Base-by-base conservation (phyloP, 2,888 invertebrate genomes). In the Spodoptera exigua region DNA sequence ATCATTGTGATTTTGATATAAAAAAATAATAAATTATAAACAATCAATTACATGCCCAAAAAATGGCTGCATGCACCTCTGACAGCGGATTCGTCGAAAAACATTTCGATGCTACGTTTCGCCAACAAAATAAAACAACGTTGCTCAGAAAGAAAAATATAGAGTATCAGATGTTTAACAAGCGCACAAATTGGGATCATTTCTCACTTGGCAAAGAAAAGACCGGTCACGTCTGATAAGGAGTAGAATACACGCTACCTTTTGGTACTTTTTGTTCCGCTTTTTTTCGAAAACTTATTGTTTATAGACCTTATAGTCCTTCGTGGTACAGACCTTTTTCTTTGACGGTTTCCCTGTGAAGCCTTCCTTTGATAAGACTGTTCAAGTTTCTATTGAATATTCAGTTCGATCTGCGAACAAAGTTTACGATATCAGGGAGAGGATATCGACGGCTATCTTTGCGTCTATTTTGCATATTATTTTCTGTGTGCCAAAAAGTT, bases 131-230 rank as follows among this genome's bases (percentile, higher is more conserved):
- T 34, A 57, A 54, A 59, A 59, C 41, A 21, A 11, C 3, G 17
- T 3, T 12, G 7, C 18, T 45, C 2, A 40, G 39, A 44, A 54
- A 62, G 44, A 55, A 62, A 68, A 62, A 74, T 61, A 60, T 46
- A 55, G 40, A 66, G 57, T 64, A 74, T 62, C 49, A 51, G 34
- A 75, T 65, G 69, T 48, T 65, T 58, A 65, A 74, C 51, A 69
- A 56, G 59, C 58, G 60, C 37, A 60, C 52, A 72, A 74, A 74
- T 74, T 65, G 65, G 47, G 55, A 56, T 60, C 55, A 74, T 74
- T 71, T 71, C 53, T 74, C 75, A 69, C 49, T 64, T 49, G 27
- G 44, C 34, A 48, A 64, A 60, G 39, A 59, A 64, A 71, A 65
- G 47, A 69, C 61, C 41, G 61, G 58, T 52, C 61, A 69, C 72